Conservation (phyloP, 2,113 vertebrate genomes). For the Panthera leo region DNA sequence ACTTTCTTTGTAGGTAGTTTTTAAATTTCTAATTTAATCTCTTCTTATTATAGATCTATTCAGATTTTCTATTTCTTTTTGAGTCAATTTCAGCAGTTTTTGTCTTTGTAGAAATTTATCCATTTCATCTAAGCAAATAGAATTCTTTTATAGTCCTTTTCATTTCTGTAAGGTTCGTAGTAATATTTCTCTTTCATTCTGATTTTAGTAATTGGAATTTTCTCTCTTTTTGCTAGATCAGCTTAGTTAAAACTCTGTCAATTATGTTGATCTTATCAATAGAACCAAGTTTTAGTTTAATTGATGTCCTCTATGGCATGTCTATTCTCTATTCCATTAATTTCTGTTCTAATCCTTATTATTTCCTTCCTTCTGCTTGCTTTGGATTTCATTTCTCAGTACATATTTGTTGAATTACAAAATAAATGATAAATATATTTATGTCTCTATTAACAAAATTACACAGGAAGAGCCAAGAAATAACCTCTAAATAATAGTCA, state of each 20-base stretch:
- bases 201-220: background rate
- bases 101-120: background rate
- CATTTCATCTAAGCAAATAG: background rate
- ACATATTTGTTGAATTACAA: background rate
- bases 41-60: background rate
- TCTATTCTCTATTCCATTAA: background rate
- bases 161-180: background rate
- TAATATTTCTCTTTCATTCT: background rate
- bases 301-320: background rate
- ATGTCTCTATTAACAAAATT: background rate
- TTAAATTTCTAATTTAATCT: background rate
- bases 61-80: background rate
- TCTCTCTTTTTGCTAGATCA: background rate
- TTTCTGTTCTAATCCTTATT: background rate
- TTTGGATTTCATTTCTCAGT: background rate
- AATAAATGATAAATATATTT: background rate
- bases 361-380: background rate
- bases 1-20: background rate
- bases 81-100: background rate
- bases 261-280: background rate
- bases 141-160: background rate
- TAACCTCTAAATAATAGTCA: background rate
- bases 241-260: background rate
- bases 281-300: background rate
- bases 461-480: background rate